Evolutionary conservation across 2,888 invertebrate genomes (phyloP).

Genomic region (Drosophila antonietae): DNA sequence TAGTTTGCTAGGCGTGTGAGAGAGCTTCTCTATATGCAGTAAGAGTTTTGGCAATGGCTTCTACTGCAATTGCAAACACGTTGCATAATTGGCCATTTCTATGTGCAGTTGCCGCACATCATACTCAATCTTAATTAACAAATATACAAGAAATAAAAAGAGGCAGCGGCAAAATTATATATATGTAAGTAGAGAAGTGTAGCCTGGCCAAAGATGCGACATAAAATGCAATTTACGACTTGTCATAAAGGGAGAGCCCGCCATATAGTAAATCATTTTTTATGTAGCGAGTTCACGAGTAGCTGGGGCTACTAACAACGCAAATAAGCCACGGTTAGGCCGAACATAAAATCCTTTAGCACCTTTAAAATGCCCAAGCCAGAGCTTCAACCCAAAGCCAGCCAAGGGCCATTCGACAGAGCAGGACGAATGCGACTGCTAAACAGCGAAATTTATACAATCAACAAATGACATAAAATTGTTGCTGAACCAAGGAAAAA

Average conservation of each 20-base stretch:
- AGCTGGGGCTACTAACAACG: slow-evolving; percentile 66
- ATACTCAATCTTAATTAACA: slow-evolving; percentile 78
- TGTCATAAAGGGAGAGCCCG: slow-evolving; percentile 77
- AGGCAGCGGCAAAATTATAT: background rate
- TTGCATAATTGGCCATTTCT: slow-evolving; percentile 77
- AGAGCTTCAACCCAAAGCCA: slow-evolving; percentile 23
- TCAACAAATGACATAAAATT: slow-evolving; percentile 79
- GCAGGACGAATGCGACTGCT: slow-evolving; percentile 50
- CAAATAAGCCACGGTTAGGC: slow-evolving; percentile 78
- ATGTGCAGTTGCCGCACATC: slow-evolving; percentile 77
- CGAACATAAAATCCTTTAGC: slow-evolving; percentile 79
- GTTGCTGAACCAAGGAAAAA: slow-evolving; percentile 53
- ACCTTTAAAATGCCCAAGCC: slow-evolving; percentile 70
- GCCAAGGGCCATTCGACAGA: slow-evolving; percentile 30
- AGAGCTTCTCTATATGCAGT: background rate
- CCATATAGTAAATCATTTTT: slow-evolving; percentile 81
- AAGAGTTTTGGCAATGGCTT: slow-evolving; percentile 44
- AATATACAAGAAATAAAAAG: slow-evolving; percentile 72
- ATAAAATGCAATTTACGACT: slow-evolving; percentile 80
- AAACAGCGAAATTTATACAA: slow-evolving; percentile 76
- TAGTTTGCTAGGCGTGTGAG: slow-evolving; percentile 27
- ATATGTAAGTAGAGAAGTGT: slow-evolving; percentile 2
- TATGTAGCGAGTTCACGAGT: slow-evolving; percentile 70
- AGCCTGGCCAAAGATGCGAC: slow-evolving; percentile 61
- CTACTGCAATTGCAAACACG: slow-evolving; percentile 64